Conservation (phyloP, 2,113 vertebrate genomes). For the Sardina pilchardus region DNA sequence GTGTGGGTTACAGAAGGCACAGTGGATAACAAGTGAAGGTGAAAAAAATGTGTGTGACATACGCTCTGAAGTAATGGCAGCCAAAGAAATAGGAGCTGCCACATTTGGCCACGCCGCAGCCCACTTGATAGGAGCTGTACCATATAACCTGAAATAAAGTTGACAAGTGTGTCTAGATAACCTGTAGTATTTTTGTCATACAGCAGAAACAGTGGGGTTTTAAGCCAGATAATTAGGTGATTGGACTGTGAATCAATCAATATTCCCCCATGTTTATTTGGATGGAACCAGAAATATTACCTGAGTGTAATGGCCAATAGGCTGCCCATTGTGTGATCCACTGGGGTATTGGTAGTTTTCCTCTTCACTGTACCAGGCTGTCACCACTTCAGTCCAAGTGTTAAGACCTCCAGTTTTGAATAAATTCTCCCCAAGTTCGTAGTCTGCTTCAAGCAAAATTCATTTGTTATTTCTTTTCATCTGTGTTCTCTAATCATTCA, state of each 20-base stretch:
- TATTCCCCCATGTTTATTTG: neutral
- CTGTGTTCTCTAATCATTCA: conserved; percentile 28
- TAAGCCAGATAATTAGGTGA: neutral
- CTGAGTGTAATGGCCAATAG: conserved; percentile 68
- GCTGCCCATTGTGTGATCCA: conserved; percentile 24
- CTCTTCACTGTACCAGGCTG: conserved; percentile 60
- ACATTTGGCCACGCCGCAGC: conserved; percentile 62
- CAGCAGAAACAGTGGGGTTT: neutral
- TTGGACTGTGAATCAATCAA: neutral
- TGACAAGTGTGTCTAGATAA: neutral
- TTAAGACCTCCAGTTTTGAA: neutral
- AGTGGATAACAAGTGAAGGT: neutral
- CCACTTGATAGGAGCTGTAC: conserved; percentile 65
- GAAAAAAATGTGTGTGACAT: conserved; percentile 36
- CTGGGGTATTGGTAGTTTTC: conserved; percentile 49
- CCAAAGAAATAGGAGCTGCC: conserved; percentile 56
- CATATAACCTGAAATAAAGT: conserved; percentile 64
- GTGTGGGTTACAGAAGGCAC: neutral
- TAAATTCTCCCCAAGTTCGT: conserved; percentile 67
- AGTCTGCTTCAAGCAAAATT: conserved; percentile 49
- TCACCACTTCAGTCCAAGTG: conserved; percentile 50
- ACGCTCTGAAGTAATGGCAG: conserved; percentile 72
- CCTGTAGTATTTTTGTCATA: neutral
- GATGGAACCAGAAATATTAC: conserved; percentile 45
- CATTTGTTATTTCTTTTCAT: neutral